A percentile compares a stretch with the other conserved stretches of the same genome.
Conservation (phyloP, 1,140 invertebrate genomes). For the Chymomyza costata region DNA sequence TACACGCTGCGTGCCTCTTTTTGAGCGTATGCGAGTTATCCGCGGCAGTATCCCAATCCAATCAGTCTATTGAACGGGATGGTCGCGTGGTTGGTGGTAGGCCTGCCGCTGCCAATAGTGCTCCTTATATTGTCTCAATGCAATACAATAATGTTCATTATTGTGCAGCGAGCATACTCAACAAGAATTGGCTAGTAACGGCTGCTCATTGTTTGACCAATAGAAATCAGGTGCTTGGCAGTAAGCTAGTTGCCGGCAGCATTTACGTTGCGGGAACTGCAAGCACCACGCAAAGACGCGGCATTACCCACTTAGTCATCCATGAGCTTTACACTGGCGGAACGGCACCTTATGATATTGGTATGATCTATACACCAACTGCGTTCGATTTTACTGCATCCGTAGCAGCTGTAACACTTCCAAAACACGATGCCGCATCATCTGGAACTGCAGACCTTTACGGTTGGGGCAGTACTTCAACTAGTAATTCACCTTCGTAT, state of each 20-base stretch:
- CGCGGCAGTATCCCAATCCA: constrained; percentile 18
- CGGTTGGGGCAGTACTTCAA: constrained; percentile 76
- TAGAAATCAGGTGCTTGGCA: constrained; percentile 49
- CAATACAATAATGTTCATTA: constrained; percentile 74
- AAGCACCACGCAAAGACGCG: constrained; percentile 53
- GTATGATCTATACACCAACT: constrained; percentile 76
- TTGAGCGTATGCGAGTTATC: constrained; percentile 26
- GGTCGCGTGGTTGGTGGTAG: constrained; percentile 67
- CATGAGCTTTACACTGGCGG: constrained; percentile 64
- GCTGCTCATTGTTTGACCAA: constrained; percentile 67
- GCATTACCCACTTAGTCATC: constrained; percentile 50
- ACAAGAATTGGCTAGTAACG: constrained; percentile 77
- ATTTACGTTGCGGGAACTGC: constrained; percentile 51
- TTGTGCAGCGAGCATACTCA: constrained; percentile 78
- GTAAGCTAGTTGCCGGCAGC: constrained; percentile 55
- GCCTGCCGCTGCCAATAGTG: constrained; percentile 47
- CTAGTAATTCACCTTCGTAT: constrained; percentile 56
- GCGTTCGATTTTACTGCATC: constrained; percentile 75
- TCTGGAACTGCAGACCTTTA: constrained; percentile 75
- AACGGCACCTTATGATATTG: constrained; percentile 77
- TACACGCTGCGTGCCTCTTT: constrained; percentile 9
- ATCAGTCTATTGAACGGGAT: constrained; percentile 36
- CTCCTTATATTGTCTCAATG: constrained; percentile 72
- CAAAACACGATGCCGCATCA: constrained; percentile 72
- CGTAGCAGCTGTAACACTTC: constrained; percentile 74